These are phyloP conservation scores for Eulemur rubriventer DNA, from an alignment of 2,797 vertebrate genomes.

Conservation along the genomic window DNA sequence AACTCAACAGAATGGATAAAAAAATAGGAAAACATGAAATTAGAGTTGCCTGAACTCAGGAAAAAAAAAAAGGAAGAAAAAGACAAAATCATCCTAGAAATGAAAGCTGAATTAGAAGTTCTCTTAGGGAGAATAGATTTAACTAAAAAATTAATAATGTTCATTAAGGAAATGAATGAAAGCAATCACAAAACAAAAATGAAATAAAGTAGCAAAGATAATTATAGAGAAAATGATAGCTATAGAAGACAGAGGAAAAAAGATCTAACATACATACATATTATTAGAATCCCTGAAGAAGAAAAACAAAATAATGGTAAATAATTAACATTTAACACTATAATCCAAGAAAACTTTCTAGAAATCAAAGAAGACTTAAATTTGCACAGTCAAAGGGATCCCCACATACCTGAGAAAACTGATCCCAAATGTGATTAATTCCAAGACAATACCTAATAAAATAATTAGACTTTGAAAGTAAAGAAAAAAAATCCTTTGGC, in stretches of 20 bases:
- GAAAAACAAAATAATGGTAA: neutral
- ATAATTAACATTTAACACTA: neutral
- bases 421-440: neutral
- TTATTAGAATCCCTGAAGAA: neutral
- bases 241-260: neutral
- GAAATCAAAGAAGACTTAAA: slow-evolving; percentile 8
- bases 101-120: neutral
- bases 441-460: neutral
- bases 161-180: neutral
- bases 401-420: neutral
- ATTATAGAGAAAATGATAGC: neutral
- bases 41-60: neutral
- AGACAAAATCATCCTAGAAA: slow-evolving; percentile 1
- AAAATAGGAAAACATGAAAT: neutral
- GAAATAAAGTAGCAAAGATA: neutral
- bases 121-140: neutral
- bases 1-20: neutral
- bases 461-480: neutral
- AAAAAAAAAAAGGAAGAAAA: neutral
- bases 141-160: neutral
- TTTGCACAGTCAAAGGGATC: neutral
- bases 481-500: neutral
- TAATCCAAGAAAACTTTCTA: neutral
- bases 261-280: neutral
- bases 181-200: neutral